These are phyloP conservation scores for Watsonalla cultraria DNA, from an alignment of 2,888 invertebrate species.

Conservation along the genomic window DNA sequence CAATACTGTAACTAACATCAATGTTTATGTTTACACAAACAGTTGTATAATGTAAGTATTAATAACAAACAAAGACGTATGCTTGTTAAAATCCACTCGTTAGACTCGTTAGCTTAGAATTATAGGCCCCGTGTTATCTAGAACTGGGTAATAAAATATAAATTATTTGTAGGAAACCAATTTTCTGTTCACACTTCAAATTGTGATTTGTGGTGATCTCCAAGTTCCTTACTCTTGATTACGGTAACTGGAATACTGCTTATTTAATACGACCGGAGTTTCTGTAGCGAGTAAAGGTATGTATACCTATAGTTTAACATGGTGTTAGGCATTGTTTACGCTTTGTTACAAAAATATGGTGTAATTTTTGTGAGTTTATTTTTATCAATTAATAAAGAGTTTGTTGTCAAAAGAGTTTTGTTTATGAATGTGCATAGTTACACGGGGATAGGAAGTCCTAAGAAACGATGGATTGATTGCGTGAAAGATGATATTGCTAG, in stretches of 20 bases:
- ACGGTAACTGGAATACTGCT: slow-evolving; percentile 4
- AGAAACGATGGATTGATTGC: no score
- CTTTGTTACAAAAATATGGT: no score
- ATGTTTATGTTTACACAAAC: slow-evolving; percentile 1
- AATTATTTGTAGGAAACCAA: slow-evolving; percentile 69
- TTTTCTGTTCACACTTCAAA: slow-evolving; percentile 56
- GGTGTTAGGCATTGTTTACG: no score
- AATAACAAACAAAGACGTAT: slow-evolving; percentile 10
- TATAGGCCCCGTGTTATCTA: slow-evolving; percentile 60
- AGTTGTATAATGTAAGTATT: slow-evolving; percentile 2
- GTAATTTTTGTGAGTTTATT: no score
- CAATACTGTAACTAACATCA: slow-evolving; percentile 13
- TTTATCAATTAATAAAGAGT: no score
- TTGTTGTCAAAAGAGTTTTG: no score
- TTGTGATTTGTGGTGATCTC: slow-evolving; percentile 53
- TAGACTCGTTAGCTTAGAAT: slow-evolving; percentile 62
- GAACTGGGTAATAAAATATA: slow-evolving; percentile 66
- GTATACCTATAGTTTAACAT: not conserved
- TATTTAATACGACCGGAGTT: not conserved
- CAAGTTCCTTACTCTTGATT: slow-evolving; percentile 11
- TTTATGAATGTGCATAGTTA: no score
- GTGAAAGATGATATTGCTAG: no score
- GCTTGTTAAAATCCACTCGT: slow-evolving; percentile 33
- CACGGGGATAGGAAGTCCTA: no score
- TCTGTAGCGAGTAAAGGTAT: not conserved